These are phyloP conservation scores for Pristionchus entomophagus DNA, from an alignment of 2,888 invertebrate genomes.

Conservation along the genomic window DNA sequence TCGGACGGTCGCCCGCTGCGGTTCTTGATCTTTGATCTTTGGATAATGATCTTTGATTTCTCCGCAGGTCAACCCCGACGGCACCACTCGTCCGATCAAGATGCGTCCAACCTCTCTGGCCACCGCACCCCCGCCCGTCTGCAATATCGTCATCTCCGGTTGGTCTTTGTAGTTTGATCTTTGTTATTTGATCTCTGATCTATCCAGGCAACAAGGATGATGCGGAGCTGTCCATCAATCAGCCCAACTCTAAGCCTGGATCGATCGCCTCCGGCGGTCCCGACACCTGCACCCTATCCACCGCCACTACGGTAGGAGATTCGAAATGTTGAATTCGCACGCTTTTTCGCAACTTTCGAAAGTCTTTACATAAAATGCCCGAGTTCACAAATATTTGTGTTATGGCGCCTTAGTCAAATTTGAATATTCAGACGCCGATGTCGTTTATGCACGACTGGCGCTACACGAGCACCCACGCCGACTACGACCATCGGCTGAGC, in stretches of 20 bases:
- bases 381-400: background rate
- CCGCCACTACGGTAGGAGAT: constrained; percentile 27
- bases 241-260: background rate
- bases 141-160: constrained; percentile 5
- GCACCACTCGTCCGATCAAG: background rate
- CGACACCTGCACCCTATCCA: constrained; percentile 37
- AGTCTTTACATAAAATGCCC: background rate
- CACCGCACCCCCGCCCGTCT: background rate
- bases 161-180: background rate
- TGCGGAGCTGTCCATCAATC: background rate
- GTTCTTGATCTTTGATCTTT: constrained; percentile 13
- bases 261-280: constrained; percentile 17
- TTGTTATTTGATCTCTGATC: constrained; percentile 2
- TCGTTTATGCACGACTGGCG: constrained; percentile 46
- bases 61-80: background rate
- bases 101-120: background rate
- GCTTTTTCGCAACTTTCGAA: background rate
- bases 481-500: constrained; percentile 38
- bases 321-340: too few species aligned
- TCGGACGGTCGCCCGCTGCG: background rate
- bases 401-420: background rate
- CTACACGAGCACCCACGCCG: constrained; percentile 37
- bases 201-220: background rate
- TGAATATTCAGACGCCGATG: constrained; percentile 11
- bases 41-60: background rate